A percentile compares a stretch with the other conserved stretches of the same genome.
These are phyloP conservation scores for Meliscaeva auricollis DNA, from an alignment of 2,888 invertebrate species.

Conservation along the genomic window DNA sequence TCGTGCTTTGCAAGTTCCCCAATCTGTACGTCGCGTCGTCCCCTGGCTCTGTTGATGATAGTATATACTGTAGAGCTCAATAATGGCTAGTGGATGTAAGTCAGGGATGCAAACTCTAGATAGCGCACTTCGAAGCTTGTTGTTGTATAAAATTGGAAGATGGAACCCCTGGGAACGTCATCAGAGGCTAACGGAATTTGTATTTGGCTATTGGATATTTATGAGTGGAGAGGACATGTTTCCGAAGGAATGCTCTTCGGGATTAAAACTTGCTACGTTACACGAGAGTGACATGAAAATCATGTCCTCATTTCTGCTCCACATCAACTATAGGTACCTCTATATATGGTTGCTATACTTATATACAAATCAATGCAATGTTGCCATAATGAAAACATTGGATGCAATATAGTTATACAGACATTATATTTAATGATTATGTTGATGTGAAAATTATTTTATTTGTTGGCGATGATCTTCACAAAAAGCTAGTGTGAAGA, in stretches of 20 bases:
- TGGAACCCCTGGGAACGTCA: slow-evolving; percentile 67
- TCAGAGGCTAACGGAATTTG: slow-evolving; percentile 76
- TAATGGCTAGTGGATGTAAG: slow-evolving; percentile 46
- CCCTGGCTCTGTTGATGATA: neutral
- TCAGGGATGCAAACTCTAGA: slow-evolving; percentile 71
- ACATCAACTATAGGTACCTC: slow-evolving; percentile 33
- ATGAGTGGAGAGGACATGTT: slow-evolving; percentile 73
- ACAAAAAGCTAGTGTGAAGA: too few species aligned
- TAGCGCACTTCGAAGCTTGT: slow-evolving; percentile 63
- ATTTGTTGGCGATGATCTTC: too few species aligned
- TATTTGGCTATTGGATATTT: slow-evolving; percentile 76
- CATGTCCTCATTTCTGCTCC: slow-evolving; percentile 75
- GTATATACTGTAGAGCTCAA: neutral
- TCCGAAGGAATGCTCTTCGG: slow-evolving; percentile 41
- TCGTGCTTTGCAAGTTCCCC: slow-evolving; percentile 64
- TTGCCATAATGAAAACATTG: too few species aligned
- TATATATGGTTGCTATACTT: too few species aligned
- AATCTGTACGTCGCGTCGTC: slow-evolving; percentile 19
- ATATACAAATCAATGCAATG: too few species aligned
- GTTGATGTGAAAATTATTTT: too few species aligned
- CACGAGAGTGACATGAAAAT: slow-evolving; percentile 74
- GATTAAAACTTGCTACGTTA: slow-evolving; percentile 49
- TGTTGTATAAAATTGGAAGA: slow-evolving; percentile 31
- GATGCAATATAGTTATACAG: too few species aligned
- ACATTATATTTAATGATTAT: too few species aligned